Evolutionary conservation across 92 coral and sea anemone species (phyloP).

Genomic region (Virgularia gustaviana): DNA sequence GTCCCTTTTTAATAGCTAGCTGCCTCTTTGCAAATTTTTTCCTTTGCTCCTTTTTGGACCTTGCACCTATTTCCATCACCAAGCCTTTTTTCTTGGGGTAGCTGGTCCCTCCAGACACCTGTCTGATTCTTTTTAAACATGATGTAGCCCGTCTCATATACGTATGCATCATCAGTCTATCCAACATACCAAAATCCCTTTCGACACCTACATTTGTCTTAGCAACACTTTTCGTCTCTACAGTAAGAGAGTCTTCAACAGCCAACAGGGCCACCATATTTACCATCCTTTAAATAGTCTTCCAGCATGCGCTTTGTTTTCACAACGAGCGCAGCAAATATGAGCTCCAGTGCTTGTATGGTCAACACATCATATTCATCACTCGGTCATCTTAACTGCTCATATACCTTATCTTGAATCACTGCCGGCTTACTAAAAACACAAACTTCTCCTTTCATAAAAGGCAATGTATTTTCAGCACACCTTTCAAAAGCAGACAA

Average conservation of each 20-base stretch:
- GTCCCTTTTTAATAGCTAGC: slow-evolving; percentile 6
- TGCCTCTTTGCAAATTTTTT: slow-evolving; percentile 23
- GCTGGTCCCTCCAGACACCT: slow-evolving; percentile 31
- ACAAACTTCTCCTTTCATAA: no score
- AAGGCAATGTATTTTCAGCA: no score
- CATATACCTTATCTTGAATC: no score
- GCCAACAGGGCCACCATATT: slow-evolving; percentile 14
- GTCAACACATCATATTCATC: no score
- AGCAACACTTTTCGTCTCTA: background rate
- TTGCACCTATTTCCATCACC: slow-evolving; percentile 20
- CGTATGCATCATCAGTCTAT: slow-evolving; percentile 4
- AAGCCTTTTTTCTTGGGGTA: slow-evolving; percentile 22
- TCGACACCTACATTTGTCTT: slow-evolving; percentile 18
- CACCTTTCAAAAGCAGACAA: no score
- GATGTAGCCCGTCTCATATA: slow-evolving; percentile 34
- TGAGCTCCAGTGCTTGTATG: background rate
- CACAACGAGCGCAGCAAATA: slow-evolving; percentile 1
- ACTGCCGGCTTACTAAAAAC: no score
- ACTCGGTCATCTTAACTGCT: no score
- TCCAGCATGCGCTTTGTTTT: slow-evolving; percentile 1
- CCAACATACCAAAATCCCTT: slow-evolving; percentile 35
- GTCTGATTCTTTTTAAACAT: slow-evolving; percentile 31
- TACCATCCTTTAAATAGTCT: slow-evolving; percentile 12
- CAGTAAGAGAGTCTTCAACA: background rate
- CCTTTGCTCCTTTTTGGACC: slow-evolving; percentile 10